Evolutionary conservation across 2,888 invertebrate genomes (phyloP), one percentile per base, ranked within the genome.

Genomic region (Amorpha juglandis): DNA sequence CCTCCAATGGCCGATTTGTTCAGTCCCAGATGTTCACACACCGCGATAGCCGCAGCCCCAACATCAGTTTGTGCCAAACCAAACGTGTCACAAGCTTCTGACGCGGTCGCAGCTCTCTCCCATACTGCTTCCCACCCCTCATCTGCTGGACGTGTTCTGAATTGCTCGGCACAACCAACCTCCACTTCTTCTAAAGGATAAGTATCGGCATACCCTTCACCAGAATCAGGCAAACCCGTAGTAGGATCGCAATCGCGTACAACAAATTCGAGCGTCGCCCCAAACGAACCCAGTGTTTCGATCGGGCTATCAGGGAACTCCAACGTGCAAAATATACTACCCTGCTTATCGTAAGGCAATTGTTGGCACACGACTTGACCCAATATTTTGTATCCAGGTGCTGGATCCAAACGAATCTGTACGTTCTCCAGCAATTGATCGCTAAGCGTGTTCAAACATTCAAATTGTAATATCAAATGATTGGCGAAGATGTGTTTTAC

Each of bases 161-260:
- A 87, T 69, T 93, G 93, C 70, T 93, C 93, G 0, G 88, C 74
- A 55, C 88, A 89, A 8, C 85, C 87, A 71, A 92, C 87, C 35
- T 91, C 89, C 16, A 93, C 90, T 73, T 99, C 99, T 90, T 99
- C 99, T 67, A 99, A 86, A 83, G 97, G 97, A 83, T 99, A 99
- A 69, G 98, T 98, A 83, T 99, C 99, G 67, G 97, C 96, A 78
- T 99, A 99, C 6, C 99, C 96, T 76, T 99, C 99, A 16, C 98
- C 99, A 4, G 98, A 96, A 75, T 99, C 98, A 0, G 99, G 98
- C 62, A 97, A 93, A 0, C 99, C 99, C 0, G 99, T 98, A 27
- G 95, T 95, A 0, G 99, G 99, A 90, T 99, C 99, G 81, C 99
- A 99, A 91, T 99, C 99, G 77, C 98, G 97, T 0, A 99, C 99